phyloP scores from a whole-genome alignment of 2,797 vertebrate genomes.

The Falco naumanni region DNA sequence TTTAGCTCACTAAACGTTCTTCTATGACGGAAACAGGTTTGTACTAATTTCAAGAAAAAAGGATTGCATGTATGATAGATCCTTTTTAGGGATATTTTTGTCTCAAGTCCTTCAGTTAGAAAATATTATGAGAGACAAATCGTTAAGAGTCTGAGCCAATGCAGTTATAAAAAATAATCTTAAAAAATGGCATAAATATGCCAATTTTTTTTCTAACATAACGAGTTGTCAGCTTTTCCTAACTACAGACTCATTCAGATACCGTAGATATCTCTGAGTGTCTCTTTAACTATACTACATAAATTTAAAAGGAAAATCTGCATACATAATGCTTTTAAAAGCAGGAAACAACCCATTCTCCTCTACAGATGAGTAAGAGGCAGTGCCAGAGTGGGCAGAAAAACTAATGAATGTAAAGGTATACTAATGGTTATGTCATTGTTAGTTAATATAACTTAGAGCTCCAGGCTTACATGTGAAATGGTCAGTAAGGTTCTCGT shows the following conservation, averaged over 20 bases:
- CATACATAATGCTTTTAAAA: not conserved
- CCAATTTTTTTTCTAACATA: not conserved
- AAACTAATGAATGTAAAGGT: constrained; percentile 1
- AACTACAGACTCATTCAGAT: not conserved
- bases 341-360: not conserved
- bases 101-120: not conserved
- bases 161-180: not conserved
- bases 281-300: not conserved
- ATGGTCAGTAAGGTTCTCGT: not conserved
- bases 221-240: not conserved
- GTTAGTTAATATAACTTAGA: not conserved
- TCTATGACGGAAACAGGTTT: constrained; percentile 1
- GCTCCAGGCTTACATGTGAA: not conserved
- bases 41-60: not conserved
- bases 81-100: not conserved
- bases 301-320: not conserved
- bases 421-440: not conserved
- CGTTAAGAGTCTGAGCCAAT: not conserved
- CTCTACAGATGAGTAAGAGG: not conserved
- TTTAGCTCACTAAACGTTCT: not conserved
- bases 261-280: not conserved
- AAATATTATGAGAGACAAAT: not conserved
- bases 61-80: not conserved
- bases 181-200: not conserved
- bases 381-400: not conserved